Evolutionary conservation across 2,797 vertebrate genomes (phyloP).

Genomic region (Halcyon smyrnensis): DNA sequence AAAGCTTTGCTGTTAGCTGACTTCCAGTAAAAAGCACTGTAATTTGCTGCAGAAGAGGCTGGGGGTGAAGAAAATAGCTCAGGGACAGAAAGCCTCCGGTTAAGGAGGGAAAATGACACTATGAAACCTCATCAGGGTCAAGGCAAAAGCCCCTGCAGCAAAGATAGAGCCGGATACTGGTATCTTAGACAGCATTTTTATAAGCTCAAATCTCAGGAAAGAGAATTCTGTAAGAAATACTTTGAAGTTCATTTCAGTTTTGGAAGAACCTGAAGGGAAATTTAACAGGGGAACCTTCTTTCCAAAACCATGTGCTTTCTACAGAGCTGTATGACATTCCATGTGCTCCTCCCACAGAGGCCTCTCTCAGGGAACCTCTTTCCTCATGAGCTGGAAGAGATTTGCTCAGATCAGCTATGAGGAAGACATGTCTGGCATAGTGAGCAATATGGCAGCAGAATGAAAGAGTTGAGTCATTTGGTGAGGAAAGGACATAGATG

Average conservation of each 20-base stretch:
- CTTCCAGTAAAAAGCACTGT: not conserved
- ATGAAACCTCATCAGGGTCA: not conserved
- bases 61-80: not conserved
- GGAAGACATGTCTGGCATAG: not conserved
- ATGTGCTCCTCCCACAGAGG: not conserved
- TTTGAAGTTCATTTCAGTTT: conserved; percentile 23
- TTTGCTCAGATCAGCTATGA: not conserved
- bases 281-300: not conserved
- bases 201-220: conserved; percentile 15
- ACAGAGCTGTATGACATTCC: not conserved
- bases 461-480: not conserved
- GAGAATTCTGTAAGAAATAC: not conserved
- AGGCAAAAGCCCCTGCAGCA: conserved; percentile 18
- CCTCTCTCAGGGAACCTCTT: not conserved
- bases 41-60: not conserved
- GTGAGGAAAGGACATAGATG: not conserved
- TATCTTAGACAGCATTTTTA: conserved; percentile 43
- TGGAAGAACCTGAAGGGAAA: conserved; percentile 9
- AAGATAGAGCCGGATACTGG: not conserved
- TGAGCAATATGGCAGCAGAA: not conserved
- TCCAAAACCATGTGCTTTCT: not conserved
- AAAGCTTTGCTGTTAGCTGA: not conserved
- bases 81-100: not conserved
- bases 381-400: not conserved
- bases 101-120: conserved; percentile 5